These are phyloP conservation scores for Chaetodon auriga DNA, from an alignment of 2,113 vertebrate genomes.

Conservation along the genomic window DNA sequence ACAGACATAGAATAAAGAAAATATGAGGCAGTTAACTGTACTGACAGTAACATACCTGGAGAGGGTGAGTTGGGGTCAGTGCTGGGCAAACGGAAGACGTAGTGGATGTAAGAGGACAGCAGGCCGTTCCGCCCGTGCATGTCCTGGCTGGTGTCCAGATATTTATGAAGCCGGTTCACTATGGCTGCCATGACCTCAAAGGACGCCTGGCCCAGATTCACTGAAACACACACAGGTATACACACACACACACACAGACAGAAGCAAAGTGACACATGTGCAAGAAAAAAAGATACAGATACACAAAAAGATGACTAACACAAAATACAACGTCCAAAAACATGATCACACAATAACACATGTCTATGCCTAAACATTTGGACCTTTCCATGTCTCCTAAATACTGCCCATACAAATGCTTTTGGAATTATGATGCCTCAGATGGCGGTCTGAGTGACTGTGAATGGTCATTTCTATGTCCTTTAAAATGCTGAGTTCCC, in stretches of 20 bases:
- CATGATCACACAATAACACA: no score
- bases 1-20: slow-evolving; percentile 29
- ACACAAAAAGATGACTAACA: background rate
- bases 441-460: no score
- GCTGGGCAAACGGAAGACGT: slow-evolving; percentile 96
- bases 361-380: background rate
- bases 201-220: slow-evolving; percentile 96
- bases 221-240: slow-evolving; percentile 74
- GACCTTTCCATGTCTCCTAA: background rate
- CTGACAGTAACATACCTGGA: slow-evolving; percentile 85
- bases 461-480: no score
- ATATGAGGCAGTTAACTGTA: background rate
- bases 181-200: slow-evolving; percentile 98
- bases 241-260: background rate
- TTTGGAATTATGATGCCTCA: background rate
- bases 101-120: slow-evolving; percentile 97
- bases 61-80: slow-evolving; percentile 94
- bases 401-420: background rate
- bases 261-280: background rate
- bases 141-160: slow-evolving; percentile 96
- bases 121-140: slow-evolving; percentile 97
- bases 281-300: background rate
- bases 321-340: background rate
- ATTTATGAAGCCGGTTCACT: slow-evolving; percentile 97
- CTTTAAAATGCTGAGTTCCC: no score